These are phyloP conservation scores for Periophthalmus magnuspinnatus DNA, from an alignment of 2,797 vertebrate genomes.

Conservation along the genomic window DNA sequence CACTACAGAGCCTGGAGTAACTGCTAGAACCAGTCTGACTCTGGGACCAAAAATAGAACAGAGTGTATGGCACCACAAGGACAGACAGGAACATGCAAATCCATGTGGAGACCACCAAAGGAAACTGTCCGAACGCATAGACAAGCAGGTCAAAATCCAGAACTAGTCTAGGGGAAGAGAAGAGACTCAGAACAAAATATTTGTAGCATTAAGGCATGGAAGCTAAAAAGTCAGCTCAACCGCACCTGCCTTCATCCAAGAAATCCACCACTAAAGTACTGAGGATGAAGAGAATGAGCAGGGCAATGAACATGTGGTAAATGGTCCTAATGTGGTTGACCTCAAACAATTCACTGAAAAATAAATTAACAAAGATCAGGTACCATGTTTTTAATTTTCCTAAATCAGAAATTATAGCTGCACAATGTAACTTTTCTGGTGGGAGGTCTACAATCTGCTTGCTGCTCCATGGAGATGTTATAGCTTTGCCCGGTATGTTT, in stretches of 20 bases:
- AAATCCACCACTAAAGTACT: slow-evolving; percentile 92
- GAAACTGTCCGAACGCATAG: slow-evolving; percentile 88
- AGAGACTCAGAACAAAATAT: neutral
- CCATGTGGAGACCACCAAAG: slow-evolving; percentile 88
- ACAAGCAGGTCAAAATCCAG: slow-evolving; percentile 91
- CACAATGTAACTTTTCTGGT: neutral
- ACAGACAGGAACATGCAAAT: slow-evolving; percentile 88
- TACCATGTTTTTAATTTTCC: neutral
- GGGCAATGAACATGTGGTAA: slow-evolving; percentile 98
- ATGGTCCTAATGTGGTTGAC: slow-evolving; percentile 97
- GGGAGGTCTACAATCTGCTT: neutral
- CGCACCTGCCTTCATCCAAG: slow-evolving; percentile 95
- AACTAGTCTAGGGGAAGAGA: slow-evolving; percentile 80
- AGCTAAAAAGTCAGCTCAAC: neutral
- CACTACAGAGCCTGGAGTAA: slow-evolving; percentile 65
- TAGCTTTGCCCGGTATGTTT: neutral
- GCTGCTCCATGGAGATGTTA: neutral
- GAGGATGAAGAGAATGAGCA: slow-evolving; percentile 94
- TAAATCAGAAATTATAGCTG: neutral
- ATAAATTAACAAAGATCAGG: slow-evolving; percentile 4
- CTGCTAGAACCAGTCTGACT: slow-evolving; percentile 75
- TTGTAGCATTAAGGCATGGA: neutral
- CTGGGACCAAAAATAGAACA: slow-evolving; percentile 85
- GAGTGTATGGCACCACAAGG: slow-evolving; percentile 82
- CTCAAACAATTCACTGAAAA: slow-evolving; percentile 91